Evolutionary conservation across 1,140 invertebrate genomes (phyloP).

Genomic region (Heliothis virescens): DNA sequence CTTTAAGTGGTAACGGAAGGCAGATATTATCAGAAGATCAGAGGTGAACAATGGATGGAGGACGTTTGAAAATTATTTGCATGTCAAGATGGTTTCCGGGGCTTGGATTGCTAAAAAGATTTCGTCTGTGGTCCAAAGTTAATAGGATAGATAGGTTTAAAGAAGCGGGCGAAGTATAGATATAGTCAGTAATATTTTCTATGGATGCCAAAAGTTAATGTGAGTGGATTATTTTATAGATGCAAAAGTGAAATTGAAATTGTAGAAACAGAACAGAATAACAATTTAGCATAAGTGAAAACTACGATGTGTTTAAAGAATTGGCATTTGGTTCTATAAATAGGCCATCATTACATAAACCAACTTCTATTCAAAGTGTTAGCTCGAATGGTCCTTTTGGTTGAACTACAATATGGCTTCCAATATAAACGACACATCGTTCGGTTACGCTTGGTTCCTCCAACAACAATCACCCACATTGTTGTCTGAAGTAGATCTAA

Average conservation of each 20-base stretch:
- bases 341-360: background rate
- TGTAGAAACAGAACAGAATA: too few relatives aligned
- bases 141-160: too few relatives aligned
- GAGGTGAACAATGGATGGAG: background rate
- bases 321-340: too few relatives aligned
- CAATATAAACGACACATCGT: constrained; percentile 32
- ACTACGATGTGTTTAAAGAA: too few relatives aligned
- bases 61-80: background rate
- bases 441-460: constrained; percentile 20
- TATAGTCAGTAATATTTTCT: too few relatives aligned
- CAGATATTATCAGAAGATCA: constrained; percentile 10
- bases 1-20: background rate
- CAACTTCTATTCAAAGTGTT: background rate
- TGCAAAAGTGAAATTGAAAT: too few relatives aligned
- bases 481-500: constrained; percentile 8
- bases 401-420: background rate
- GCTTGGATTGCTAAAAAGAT: background rate
- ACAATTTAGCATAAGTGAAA: too few relatives aligned
- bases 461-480: constrained; percentile 1
- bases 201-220: too few relatives aligned
- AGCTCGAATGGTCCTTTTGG: background rate
- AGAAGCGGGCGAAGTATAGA: too few relatives aligned
- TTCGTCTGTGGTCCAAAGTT: too few relatives aligned
- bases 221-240: too few relatives aligned
- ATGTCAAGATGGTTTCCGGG: background rate